Base-by-base conservation (phyloP, 1,140 invertebrate genomes). In the Drosophila saltans region DNA sequence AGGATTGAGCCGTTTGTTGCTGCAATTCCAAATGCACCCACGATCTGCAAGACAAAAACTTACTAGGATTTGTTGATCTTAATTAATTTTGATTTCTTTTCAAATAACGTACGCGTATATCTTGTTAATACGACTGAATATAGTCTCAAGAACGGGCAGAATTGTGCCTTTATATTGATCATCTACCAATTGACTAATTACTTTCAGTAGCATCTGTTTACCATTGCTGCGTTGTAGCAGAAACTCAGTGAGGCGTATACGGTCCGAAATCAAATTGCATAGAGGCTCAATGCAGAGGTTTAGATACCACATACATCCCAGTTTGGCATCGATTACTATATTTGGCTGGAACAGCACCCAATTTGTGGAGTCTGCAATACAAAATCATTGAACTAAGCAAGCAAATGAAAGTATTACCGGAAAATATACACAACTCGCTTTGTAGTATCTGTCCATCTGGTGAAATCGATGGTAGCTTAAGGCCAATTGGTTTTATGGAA, bases 291-390 rank as follows among this genome's bases (percentile, higher is more conserved):
- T 92, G 78, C 94, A 93, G 26, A 97, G 90, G 79, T 95, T 93
- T 1, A 95, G 92, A 79, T 93, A 94, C 96, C 96, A 97, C 67
- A 97, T 93, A 92, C 96, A 98, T 30, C 98, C 98, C 55, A 98
- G 92, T 91, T 98, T 97, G 30, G 97, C 97, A 94, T 99, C 98
- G 75, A 99, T 99, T 2, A 99, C 95, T 77, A 99, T 97, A 92
- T 99, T 96, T 11, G 98, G 98, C 92, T 98, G 97, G 93, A 99
- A 99, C 16, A 98, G 96, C 60, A 98, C 97, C 98, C 98, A 99
- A 92, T 97, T 98, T 9, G 95, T 95, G 0, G 97, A 98, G 94
- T 98, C 96, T 97, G 72, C 16, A 80, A 74, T 8, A 43, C 1
- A 74, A 70, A 5, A 5, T 6, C 72, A 24, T 2, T 60, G 8